A percentile compares a stretch with the other conserved stretches of the same genome.
phyloP scores from a whole-genome alignment of 1,140 invertebrate genomes.

The Diorhabda carinulata region DNA sequence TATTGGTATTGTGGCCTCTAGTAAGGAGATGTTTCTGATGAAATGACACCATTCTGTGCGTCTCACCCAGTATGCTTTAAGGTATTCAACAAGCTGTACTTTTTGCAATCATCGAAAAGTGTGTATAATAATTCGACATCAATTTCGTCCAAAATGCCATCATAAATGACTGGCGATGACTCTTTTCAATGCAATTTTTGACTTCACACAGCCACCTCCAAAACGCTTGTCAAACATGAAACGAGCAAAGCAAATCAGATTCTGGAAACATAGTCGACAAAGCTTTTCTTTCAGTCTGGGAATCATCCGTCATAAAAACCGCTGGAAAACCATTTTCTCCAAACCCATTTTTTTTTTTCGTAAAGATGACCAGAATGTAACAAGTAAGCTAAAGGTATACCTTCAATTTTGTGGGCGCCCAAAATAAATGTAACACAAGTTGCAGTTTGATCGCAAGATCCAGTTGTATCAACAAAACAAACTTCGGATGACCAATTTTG shows the following conservation, averaged over 20 bases:
- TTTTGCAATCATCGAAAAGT: slow-evolving; percentile 10
- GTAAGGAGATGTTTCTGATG: slow-evolving; percentile 12
- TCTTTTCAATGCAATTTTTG: slow-evolving; percentile 14
- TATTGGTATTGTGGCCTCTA: slow-evolving; percentile 25
- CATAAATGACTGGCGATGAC: slow-evolving; percentile 10
- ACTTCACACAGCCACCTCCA: slow-evolving; percentile 13
- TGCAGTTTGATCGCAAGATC: slow-evolving; percentile 20
- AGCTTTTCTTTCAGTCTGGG: slow-evolving; percentile 21
- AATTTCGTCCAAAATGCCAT: slow-evolving; percentile 7
- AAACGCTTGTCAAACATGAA: slow-evolving; percentile 18
- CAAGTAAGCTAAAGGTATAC: slow-evolving; percentile 21
- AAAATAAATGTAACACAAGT: slow-evolving; percentile 26
- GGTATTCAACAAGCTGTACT: slow-evolving; percentile 14
- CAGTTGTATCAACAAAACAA: slow-evolving; percentile 19
- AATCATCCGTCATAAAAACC: slow-evolving; percentile 27
- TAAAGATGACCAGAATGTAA: slow-evolving; percentile 20
- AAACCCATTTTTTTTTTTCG: slow-evolving; percentile 22
- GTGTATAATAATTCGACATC: slow-evolving; percentile 7
- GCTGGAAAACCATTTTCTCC: slow-evolving; percentile 14
- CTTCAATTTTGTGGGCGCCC: slow-evolving; percentile 25
- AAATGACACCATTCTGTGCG: slow-evolving; percentile 5
- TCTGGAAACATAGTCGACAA: slow-evolving; percentile 14
- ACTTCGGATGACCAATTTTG: slow-evolving; percentile 16
- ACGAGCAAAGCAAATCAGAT: slow-evolving; percentile 9
- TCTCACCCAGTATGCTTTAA: background rate